Evolutionary conservation across 2,888 invertebrate species (phyloP).

Genomic region (Monochamus alternatus): DNA sequence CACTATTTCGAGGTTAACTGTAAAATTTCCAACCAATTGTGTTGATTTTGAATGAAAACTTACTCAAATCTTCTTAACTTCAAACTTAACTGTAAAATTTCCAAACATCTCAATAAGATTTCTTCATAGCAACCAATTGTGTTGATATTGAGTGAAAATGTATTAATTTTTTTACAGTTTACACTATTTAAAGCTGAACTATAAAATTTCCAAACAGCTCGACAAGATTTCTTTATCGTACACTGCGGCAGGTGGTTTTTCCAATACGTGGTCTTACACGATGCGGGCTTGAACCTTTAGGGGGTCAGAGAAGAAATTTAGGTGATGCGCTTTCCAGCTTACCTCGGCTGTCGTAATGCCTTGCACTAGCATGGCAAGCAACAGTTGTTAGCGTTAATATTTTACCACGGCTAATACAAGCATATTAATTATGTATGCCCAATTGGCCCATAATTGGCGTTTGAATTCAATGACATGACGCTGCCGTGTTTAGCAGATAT

Average conservation of each 20-base stretch:
- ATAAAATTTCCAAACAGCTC: not conserved
- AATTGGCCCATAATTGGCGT: slow-evolving; percentile 71
- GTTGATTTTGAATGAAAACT: too few species aligned
- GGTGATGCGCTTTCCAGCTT: slow-evolving; percentile 54
- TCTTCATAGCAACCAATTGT: too few species aligned
- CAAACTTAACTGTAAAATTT: too few species aligned
- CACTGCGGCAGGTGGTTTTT: slow-evolving; percentile 48
- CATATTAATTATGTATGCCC: slow-evolving; percentile 71
- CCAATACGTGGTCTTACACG: slow-evolving; percentile 55
- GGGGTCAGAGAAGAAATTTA: slow-evolving; percentile 65
- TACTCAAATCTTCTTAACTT: too few species aligned
- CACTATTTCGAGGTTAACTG: too few species aligned
- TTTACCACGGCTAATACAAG: slow-evolving; percentile 69
- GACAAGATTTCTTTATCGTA: slow-evolving; percentile 45
- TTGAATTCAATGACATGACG: slow-evolving; percentile 70
- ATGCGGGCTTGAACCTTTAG: slow-evolving; percentile 68
- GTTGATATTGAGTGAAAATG: too few species aligned
- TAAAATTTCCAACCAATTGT: too few species aligned
- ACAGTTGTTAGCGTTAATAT: slow-evolving; percentile 71
- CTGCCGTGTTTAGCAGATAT: slow-evolving; percentile 67
- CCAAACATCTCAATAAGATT: too few species aligned
- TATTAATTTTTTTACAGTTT: too few species aligned
- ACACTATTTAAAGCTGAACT: too few species aligned
- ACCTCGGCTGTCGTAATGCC: slow-evolving; percentile 41
- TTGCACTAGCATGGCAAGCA: slow-evolving; percentile 58